Percentiles rank a stretch among this genome's conserved stretches.
Conservation (phyloP, 2,888 invertebrate species). For the Melanostoma scalare region DNA sequence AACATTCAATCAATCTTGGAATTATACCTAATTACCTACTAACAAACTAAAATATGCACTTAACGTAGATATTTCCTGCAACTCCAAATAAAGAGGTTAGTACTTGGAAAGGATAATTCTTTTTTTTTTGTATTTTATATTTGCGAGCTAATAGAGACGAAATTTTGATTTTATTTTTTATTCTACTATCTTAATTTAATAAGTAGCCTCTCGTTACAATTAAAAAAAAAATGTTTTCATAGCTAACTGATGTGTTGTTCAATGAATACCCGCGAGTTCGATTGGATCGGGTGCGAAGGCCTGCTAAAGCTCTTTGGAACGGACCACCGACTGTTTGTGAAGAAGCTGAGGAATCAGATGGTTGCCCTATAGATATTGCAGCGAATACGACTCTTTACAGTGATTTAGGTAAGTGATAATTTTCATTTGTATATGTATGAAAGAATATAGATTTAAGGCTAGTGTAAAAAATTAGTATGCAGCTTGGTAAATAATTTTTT, state of each 20-base stretch:
- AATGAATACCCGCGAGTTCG: conserved; percentile 85
- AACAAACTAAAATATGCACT: conserved; percentile 50
- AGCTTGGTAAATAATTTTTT: too few relatives aligned
- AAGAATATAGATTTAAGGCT: too few relatives aligned
- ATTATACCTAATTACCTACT: conserved; percentile 30
- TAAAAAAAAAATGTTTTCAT: conserved; percentile 28
- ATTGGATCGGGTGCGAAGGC: conserved; percentile 86
- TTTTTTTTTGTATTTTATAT: conserved; percentile 5
- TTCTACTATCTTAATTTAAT: conserved; percentile 3
- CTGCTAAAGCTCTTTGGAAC: conserved; percentile 82
- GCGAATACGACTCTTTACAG: conserved; percentile 81
- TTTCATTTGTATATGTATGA: background rate
- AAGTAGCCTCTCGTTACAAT: conserved; percentile 2
- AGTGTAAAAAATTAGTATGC: too few relatives aligned
- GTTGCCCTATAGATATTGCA: conserved; percentile 80
- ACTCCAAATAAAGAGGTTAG: conserved; percentile 82
- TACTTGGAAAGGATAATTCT: conserved; percentile 69
- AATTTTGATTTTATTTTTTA: conserved; percentile 26
- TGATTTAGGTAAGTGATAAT: conserved; percentile 81
- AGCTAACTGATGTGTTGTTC: conserved; percentile 81
- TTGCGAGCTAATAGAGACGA: background rate
- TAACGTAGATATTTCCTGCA: conserved; percentile 81
- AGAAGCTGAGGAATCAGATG: conserved; percentile 84
- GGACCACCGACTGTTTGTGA: conserved; percentile 85
- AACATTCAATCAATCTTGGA: conserved; percentile 51